These are phyloP conservation scores for Metaphire vulgaris DNA, from an alignment of 1,140 invertebrate genomes.

Conservation along the genomic window DNA sequence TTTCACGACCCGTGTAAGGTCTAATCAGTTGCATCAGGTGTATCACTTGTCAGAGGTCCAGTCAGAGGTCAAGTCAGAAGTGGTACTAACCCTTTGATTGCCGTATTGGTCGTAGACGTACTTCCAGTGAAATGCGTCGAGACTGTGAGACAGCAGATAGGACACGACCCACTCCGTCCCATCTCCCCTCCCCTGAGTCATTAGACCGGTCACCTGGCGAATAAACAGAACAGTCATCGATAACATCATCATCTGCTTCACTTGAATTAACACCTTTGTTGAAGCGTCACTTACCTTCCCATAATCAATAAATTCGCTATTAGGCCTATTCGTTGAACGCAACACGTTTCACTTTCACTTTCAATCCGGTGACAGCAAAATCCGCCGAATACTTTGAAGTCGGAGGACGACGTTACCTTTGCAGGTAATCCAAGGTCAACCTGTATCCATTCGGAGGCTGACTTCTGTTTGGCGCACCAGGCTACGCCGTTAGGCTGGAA, in stretches of 20 bases:
- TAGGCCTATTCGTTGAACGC: too few relatives aligned
- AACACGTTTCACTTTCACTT: too few relatives aligned
- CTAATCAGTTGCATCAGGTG: too few relatives aligned
- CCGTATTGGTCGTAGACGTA: conserved; percentile 55
- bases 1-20: too few relatives aligned
- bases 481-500: conserved; percentile 54
- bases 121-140: conserved; percentile 56
- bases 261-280: too few relatives aligned
- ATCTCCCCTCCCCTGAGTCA: conserved; percentile 57
- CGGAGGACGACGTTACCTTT: too few relatives aligned
- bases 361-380: too few relatives aligned
- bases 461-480: conserved; percentile 57
- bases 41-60: too few relatives aligned
- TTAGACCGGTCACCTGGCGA: conserved; percentile 55
- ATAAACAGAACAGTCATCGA: conserved; percentile 31
- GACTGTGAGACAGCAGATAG: conserved; percentile 55
- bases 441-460: conserved; percentile 58
- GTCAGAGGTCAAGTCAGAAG: too few relatives aligned
- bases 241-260: too few relatives aligned
- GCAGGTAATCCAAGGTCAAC: conserved; percentile 54
- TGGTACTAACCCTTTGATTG: conserved; percentile 53
- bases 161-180: conserved; percentile 56
- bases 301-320: too few relatives aligned
- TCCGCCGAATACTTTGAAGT: too few relatives aligned
- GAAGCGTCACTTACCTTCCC: not conserved